Percentiles rank a stretch among this genome's conserved stretches.
Evolutionary conservation across 2,888 invertebrate species (phyloP).

Genomic region (Aphodius granarius): DNA sequence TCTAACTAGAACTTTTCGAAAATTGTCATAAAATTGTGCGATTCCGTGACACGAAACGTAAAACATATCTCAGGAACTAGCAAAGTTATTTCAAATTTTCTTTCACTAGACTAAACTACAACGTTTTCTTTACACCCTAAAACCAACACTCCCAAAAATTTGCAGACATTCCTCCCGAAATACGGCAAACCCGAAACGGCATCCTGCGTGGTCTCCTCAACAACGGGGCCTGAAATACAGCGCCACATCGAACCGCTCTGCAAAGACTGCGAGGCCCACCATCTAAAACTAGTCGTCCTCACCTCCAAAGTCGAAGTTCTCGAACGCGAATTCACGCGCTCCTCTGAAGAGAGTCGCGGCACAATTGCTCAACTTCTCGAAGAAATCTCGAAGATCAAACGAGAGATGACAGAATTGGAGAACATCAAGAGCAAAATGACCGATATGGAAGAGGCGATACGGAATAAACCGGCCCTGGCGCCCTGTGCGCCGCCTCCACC

Average conservation of each 20-base stretch:
- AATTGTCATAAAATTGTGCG: too few relatives aligned
- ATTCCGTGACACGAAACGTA: too few relatives aligned
- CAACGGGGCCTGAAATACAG: not conserved
- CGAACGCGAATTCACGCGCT: constrained; percentile 21
- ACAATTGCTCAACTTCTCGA: constrained; percentile 7
- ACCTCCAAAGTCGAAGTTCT: constrained; percentile 33
- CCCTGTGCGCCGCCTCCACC: constrained; percentile 23
- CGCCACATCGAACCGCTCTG: constrained; percentile 24
- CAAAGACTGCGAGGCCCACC: constrained; percentile 32
- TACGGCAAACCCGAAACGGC: too few relatives aligned
- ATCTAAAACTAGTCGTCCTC: constrained; percentile 27
- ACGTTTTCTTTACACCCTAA: too few relatives aligned
- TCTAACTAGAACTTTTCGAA: too few relatives aligned
- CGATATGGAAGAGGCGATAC: constrained; percentile 30
- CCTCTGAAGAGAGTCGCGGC: constrained; percentile 15
- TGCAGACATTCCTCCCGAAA: too few relatives aligned
- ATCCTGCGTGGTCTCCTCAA: too few relatives aligned
- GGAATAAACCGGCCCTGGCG: not conserved
- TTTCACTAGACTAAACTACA: too few relatives aligned
- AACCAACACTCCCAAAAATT: too few relatives aligned
- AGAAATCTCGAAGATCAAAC: constrained; percentile 24
- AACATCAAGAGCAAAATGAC: constrained; percentile 34
- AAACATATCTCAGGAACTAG: too few relatives aligned
- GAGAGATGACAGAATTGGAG: constrained; percentile 32
- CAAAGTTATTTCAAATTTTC: too few relatives aligned